Conservation (phyloP, 2,888 invertebrate genomes). For the Isotomurus palustris region DNA sequence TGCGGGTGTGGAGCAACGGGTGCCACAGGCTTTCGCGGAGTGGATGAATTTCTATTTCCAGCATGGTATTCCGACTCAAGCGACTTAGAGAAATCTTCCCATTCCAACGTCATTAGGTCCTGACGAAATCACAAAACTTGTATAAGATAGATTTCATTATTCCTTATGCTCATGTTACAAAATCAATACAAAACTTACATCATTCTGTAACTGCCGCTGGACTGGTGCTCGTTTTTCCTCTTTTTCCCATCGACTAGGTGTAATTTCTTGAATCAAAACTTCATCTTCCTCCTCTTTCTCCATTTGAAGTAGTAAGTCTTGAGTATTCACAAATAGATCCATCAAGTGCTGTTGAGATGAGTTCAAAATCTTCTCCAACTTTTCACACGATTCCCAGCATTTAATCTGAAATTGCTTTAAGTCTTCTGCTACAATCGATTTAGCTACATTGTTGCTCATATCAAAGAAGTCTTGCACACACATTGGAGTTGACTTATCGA, state of each 20-base stretch:
- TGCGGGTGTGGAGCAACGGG: constrained; percentile 8
- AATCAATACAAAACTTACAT: too few species aligned
- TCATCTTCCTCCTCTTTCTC: not conserved
- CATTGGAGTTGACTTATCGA: not conserved
- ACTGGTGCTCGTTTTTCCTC: too few species aligned
- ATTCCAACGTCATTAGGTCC: not conserved
- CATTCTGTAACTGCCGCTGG: too few species aligned
- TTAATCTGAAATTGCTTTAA: constrained; percentile 3
- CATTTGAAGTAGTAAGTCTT: not conserved
- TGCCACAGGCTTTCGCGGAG: not conserved
- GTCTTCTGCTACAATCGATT: not conserved
- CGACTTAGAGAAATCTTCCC: constrained; percentile 7
- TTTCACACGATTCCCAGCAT: constrained; percentile 4
- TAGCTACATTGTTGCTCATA: not conserved
- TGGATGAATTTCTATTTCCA: not conserved
- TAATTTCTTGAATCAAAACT: not conserved
- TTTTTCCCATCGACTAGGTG: too few species aligned
- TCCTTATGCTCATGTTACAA: too few species aligned
- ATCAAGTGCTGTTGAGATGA: not conserved
- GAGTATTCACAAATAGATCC: constrained; percentile 3
- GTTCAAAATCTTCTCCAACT: constrained; percentile 4
- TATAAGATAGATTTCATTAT: too few species aligned
- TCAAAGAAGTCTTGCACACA: constrained; percentile 9
- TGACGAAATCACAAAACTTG: too few species aligned
- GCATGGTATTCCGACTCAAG: not conserved